A percentile compares a stretch with the other conserved stretches of the same genome.
These are phyloP conservation scores for Heliconius charithonia DNA, from an alignment of 2,888 invertebrate species.

Conservation along the genomic window DNA sequence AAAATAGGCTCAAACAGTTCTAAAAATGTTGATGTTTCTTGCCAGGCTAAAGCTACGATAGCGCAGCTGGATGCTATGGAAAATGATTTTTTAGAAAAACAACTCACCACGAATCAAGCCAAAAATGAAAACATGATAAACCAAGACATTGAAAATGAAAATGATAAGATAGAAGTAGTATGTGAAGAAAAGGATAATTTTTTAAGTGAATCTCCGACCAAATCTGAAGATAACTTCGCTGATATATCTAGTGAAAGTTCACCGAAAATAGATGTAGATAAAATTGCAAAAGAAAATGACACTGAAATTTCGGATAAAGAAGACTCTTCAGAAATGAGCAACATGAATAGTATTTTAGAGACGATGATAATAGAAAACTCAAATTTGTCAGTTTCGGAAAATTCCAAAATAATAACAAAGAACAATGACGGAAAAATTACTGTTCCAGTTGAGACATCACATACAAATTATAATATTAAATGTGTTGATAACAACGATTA, in stretches of 20 bases:
- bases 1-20: constrained; percentile 50
- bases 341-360: constrained; percentile 22
- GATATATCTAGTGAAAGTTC: constrained; percentile 72
- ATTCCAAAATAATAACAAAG: neutral
- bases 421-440: neutral
- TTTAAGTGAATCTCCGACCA: constrained; percentile 61
- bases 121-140: constrained; percentile 73
- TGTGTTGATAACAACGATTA: neutral
- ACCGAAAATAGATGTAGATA: constrained; percentile 53
- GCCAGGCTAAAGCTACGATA: constrained; percentile 65
- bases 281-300: constrained; percentile 41
- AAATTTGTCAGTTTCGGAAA: neutral
- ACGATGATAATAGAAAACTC: constrained; percentile 2
- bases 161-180: constrained; percentile 18
- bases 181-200: constrained; percentile 54
- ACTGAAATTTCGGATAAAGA: constrained; percentile 29
- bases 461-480: neutral
- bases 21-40: constrained; percentile 53
- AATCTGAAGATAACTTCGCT: constrained; percentile 73
- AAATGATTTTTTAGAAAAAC: constrained; percentile 67
- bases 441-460: neutral
- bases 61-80: constrained; percentile 73
- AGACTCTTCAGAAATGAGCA: constrained; percentile 17
- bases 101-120: constrained; percentile 61
- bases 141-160: constrained; percentile 59